Conservation (phyloP, 2,113 vertebrate genomes). For the Dromiciops gliroides region DNA sequence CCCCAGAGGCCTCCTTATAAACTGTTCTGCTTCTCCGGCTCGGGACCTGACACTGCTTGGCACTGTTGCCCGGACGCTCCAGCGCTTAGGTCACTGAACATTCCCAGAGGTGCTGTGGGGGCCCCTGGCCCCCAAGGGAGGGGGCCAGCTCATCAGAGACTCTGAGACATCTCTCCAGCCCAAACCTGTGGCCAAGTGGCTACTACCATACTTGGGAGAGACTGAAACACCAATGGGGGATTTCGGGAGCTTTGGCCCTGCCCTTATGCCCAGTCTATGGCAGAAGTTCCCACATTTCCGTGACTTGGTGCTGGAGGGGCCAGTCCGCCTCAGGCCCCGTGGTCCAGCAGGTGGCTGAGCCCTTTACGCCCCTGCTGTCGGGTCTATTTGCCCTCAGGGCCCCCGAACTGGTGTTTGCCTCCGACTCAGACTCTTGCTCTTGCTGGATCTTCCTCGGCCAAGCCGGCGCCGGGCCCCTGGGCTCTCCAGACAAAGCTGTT, state of each 20-base stretch:
- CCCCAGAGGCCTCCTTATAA: constrained; percentile 63
- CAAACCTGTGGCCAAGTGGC: constrained; percentile 76
- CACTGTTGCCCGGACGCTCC: constrained; percentile 72
- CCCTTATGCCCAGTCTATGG: constrained; percentile 56
- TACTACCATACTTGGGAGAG: constrained; percentile 66
- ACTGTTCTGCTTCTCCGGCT: constrained; percentile 65
- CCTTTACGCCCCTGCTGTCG: constrained; percentile 77
- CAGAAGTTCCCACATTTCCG: constrained; percentile 1
- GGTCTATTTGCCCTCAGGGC: constrained; percentile 82
- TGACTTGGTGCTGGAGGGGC: constrained; percentile 1
- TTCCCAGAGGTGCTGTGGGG: constrained; percentile 74
- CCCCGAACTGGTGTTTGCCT: constrained; percentile 80
- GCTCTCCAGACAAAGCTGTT: constrained; percentile 83
- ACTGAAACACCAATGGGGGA: constrained; percentile 72
- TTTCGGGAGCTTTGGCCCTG: constrained; percentile 71
- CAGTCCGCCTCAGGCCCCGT: constrained; percentile 56
- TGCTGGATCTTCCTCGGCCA: constrained; percentile 82
- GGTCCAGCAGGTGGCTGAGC: constrained; percentile 71
- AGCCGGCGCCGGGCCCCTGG: constrained; percentile 80
- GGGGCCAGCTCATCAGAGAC: constrained; percentile 79
- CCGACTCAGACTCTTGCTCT: constrained; percentile 82
- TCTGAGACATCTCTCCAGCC: constrained; percentile 70
- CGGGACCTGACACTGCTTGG: constrained; percentile 66
- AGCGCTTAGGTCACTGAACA: constrained; percentile 60
- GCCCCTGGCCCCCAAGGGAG: constrained; percentile 78